Percentiles rank a stretch among this genome's conserved stretches.
phyloP scores from a whole-genome alignment of 2,113 vertebrate genomes.

The Pterocles gutturalis region DNA sequence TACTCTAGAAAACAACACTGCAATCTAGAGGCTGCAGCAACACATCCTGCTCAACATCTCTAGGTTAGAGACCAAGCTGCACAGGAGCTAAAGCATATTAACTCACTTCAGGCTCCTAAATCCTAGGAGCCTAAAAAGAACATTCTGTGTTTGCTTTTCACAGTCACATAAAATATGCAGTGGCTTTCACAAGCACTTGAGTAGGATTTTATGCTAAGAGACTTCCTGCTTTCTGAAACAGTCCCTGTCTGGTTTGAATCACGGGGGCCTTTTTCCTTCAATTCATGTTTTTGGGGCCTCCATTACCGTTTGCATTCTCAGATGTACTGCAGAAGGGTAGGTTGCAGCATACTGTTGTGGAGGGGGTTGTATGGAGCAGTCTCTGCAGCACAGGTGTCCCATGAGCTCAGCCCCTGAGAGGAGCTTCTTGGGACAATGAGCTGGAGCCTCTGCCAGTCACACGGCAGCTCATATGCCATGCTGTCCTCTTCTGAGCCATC shows the following conservation, averaged over 20 bases:
- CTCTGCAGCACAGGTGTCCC: not conserved
- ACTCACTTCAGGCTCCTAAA: not conserved
- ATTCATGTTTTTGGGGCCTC: not conserved
- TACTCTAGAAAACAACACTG: not conserved
- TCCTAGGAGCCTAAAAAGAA: conserved; percentile 7
- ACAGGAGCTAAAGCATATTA: not conserved
- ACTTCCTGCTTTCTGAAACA: not conserved
- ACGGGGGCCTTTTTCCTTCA: not conserved
- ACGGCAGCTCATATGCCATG: fast-evolving
- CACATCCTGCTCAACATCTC: not conserved
- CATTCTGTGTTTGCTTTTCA: not conserved
- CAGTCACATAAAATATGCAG: not conserved
- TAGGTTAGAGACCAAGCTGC: not conserved
- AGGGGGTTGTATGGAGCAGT: not conserved
- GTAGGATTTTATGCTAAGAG: not conserved
- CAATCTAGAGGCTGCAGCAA: not conserved
- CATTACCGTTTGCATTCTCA: not conserved
- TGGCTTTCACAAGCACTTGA: not conserved
- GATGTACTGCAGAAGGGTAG: not conserved
- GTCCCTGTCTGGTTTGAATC: not conserved
- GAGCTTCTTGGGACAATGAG: not conserved
- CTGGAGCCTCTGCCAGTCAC: not conserved
- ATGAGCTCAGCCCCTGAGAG: not conserved
- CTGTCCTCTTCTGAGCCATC: not conserved
- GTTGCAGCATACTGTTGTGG: not conserved